Conservation (phyloP, 2,797 vertebrate species). For the Smutsia gigantea region DNA sequence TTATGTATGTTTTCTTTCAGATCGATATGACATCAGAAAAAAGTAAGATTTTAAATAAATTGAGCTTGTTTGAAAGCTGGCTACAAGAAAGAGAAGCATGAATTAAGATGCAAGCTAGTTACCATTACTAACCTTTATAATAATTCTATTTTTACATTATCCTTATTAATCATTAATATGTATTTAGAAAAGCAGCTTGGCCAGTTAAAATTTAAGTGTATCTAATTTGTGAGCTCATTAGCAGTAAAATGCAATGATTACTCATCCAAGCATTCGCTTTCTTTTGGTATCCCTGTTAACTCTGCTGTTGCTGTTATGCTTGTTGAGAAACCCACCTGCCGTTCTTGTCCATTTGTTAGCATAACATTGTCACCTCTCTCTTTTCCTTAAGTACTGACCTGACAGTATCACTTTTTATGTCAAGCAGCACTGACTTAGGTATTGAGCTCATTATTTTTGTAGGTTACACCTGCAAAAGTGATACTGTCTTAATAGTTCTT, state of each 20-base stretch:
- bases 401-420: slow-evolving; percentile 85
- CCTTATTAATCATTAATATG: slow-evolving; percentile 75
- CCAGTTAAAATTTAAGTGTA: slow-evolving; percentile 70
- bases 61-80: slow-evolving; percentile 77
- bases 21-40: slow-evolving; percentile 92
- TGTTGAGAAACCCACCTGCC: slow-evolving; percentile 85
- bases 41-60: slow-evolving; percentile 93
- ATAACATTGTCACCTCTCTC: slow-evolving; percentile 82
- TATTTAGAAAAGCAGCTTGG: slow-evolving; percentile 80
- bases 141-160: slow-evolving; percentile 70
- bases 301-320: slow-evolving; percentile 91
- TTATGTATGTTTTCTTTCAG: slow-evolving; percentile 89
- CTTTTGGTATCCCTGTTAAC: slow-evolving; percentile 87
- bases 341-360: slow-evolving; percentile 81
- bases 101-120: slow-evolving; percentile 83
- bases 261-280: slow-evolving; percentile 87
- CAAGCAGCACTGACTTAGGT: neutral
- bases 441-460: neutral
- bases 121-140: slow-evolving; percentile 79
- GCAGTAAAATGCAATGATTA: slow-evolving; percentile 75
- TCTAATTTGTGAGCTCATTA: slow-evolving; percentile 79
- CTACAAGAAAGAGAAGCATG: slow-evolving; percentile 85
- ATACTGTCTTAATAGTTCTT: slow-evolving; percentile 83
- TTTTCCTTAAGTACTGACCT: slow-evolving; percentile 76
- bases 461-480: slow-evolving; percentile 78